Evolutionary conservation across 2,113 vertebrate species (phyloP).

Genomic region (Phalacrocorax pelagicus): DNA sequence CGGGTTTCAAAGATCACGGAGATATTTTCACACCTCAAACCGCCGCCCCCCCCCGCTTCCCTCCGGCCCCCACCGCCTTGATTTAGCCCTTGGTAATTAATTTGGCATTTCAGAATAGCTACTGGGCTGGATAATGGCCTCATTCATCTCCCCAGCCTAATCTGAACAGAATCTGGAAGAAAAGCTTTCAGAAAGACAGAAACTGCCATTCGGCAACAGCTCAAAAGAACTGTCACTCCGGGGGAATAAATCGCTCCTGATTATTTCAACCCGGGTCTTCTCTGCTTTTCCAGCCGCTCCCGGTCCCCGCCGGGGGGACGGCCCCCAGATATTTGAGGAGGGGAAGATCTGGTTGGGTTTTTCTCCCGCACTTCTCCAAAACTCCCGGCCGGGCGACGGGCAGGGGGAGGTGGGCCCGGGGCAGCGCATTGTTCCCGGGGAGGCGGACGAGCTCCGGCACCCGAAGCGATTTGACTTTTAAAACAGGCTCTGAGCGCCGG

Average conservation of each 20-base stretch:
- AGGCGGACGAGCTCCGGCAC: not conserved
- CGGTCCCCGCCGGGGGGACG: conserved; percentile 21
- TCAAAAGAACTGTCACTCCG: conserved; percentile 87
- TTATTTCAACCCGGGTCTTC: conserved; percentile 71
- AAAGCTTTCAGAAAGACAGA: conserved; percentile 84
- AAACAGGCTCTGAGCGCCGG: not conserved
- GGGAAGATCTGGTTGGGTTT: not conserved
- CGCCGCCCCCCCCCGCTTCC: too few relatives aligned
- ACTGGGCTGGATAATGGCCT: conserved; percentile 84
- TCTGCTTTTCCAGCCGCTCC: conserved; percentile 54
- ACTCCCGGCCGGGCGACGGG: not conserved
- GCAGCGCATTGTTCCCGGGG: not conserved
- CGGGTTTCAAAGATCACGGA: too few relatives aligned
- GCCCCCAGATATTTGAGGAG: conserved; percentile 25
- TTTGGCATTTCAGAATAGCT: conserved; percentile 88
- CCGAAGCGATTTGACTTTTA: conserved; percentile 47
- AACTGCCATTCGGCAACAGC: conserved; percentile 82
- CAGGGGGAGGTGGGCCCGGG: conserved; percentile 36
- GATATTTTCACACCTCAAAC: too few relatives aligned
- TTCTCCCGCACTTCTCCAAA: not conserved
- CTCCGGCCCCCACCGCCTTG: conserved; percentile 40
- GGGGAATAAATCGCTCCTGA: conserved; percentile 78
- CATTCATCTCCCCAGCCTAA: conserved; percentile 84
- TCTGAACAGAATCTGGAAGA: conserved; percentile 85
- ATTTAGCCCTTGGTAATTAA: conserved; percentile 87